These are phyloP conservation scores for Ceratitis capitata DNA, from an alignment of 1,140 invertebrate genomes.

Conservation along the genomic window DNA sequence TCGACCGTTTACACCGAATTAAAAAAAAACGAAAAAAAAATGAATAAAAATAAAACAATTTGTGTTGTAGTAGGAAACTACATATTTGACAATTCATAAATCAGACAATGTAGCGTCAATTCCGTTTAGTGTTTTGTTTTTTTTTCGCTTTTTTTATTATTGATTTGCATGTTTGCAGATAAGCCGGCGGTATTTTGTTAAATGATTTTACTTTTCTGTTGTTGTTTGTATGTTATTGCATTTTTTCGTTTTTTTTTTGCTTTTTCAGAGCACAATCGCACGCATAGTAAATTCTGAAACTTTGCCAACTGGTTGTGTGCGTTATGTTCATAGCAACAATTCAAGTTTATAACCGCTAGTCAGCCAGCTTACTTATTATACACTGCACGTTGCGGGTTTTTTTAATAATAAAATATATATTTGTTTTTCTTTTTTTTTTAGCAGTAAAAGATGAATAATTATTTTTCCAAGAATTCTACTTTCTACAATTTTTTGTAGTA, in stretches of 20 bases:
- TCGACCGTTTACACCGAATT: not conserved
- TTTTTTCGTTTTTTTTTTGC: not conserved
- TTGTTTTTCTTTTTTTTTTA: too few relatives aligned
- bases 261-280: not conserved
- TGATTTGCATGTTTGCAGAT: constrained; percentile 1
- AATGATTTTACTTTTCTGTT: not conserved
- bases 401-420: too few relatives aligned
- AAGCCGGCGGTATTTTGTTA: not conserved
- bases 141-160: too few relatives aligned
- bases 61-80: constrained; percentile 1
- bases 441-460: too few relatives aligned
- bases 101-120: constrained; percentile 1
- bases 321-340: not conserved
- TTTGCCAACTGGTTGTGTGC: not conserved
- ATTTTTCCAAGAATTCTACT: too few relatives aligned
- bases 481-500: too few relatives aligned
- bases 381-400: not conserved
- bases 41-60: not conserved
- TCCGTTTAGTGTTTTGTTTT: too few relatives aligned
- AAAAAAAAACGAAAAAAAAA: not conserved
- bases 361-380: not conserved
- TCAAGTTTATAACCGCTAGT: not conserved
- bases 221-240: not conserved
- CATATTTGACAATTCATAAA: constrained; percentile 9
- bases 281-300: not conserved